Evolutionary conservation across 2,797 vertebrate genomes (phyloP).

Genomic region (Cuniculus paca): DNA sequence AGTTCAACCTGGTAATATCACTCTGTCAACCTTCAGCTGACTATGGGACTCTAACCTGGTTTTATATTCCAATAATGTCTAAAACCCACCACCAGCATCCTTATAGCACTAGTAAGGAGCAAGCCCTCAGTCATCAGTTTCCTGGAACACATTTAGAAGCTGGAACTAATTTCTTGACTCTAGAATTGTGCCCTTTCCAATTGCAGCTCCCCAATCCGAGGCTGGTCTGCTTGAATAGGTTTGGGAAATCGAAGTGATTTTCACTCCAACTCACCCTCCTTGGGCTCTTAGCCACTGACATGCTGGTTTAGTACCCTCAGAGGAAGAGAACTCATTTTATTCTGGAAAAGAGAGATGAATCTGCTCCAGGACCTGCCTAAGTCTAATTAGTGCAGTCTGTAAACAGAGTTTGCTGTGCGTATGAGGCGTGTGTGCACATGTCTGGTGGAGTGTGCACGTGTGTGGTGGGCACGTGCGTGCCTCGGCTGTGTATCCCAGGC

Average conservation of each 20-base stretch:
- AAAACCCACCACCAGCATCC: conserved; percentile 83
- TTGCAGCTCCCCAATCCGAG: conserved; percentile 82
- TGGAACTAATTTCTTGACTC: conserved; percentile 87
- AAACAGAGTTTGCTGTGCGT: neutral
- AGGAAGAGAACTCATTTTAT: conserved; percentile 73
- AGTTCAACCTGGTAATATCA: conserved; percentile 65
- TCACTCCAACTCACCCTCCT: conserved; percentile 78
- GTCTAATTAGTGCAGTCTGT: conserved; percentile 66
- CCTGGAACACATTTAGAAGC: conserved; percentile 86
- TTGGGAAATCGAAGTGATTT: conserved; percentile 83
- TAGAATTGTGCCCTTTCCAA: conserved; percentile 86
- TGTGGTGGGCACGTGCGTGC: neutral
- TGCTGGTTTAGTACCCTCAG: conserved; percentile 76
- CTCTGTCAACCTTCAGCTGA: conserved; percentile 83
- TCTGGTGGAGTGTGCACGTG: neutral
- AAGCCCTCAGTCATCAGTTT: conserved; percentile 83
- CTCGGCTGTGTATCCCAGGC: neutral
- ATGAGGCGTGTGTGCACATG: neutral
- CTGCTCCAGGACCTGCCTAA: conserved; percentile 72
- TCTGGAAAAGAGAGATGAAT: conserved; percentile 68
- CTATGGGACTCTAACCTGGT: conserved; percentile 84
- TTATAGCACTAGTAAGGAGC: conserved; percentile 83
- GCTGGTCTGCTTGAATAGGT: conserved; percentile 85
- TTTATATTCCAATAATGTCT: conserved; percentile 80
- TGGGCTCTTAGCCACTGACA: conserved; percentile 63